Percentiles rank a stretch among this genome's conserved stretches.
Conservation (phyloP, 2,113 vertebrate genomes). For the Zosterops pallidus region DNA sequence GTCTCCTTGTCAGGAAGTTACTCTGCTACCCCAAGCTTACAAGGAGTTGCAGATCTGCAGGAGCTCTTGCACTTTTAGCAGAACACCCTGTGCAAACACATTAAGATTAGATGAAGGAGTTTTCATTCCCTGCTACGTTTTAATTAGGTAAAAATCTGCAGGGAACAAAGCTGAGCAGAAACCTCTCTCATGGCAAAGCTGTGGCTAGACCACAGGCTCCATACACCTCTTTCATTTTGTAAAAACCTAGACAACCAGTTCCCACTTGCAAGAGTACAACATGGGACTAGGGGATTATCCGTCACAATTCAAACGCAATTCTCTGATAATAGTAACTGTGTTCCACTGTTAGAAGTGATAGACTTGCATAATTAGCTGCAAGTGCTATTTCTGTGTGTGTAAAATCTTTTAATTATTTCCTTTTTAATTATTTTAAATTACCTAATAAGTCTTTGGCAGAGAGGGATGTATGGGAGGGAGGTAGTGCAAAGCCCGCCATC, state of each 20-base stretch:
- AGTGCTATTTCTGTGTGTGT: slow-evolving; percentile 64
- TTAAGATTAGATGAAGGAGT: background rate
- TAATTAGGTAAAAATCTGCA: slow-evolving; percentile 29
- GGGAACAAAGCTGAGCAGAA: slow-evolving; percentile 26
- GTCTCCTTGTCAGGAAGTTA: background rate
- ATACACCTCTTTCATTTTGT: background rate
- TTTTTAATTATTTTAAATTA: slow-evolving; percentile 72
- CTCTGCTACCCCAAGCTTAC: background rate
- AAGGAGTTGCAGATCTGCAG: background rate
- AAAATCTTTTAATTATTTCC: slow-evolving; percentile 68
- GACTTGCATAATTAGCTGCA: slow-evolving; percentile 64
- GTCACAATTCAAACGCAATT: slow-evolving; percentile 27
- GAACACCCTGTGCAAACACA: background rate
- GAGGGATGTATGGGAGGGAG: slow-evolving; percentile 25
- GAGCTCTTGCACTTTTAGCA: background rate
- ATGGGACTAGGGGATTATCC: slow-evolving; percentile 41
- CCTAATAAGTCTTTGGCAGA: slow-evolving; percentile 66
- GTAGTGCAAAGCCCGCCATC: background rate
- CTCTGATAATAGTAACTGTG: slow-evolving; percentile 57
- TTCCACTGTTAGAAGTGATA: slow-evolving; percentile 60
- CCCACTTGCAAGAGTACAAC: slow-evolving; percentile 3
- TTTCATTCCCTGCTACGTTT: background rate
- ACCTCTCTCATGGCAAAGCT: background rate
- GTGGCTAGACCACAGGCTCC: background rate
- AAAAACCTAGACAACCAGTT: slow-evolving; percentile 1